phyloP scores from a whole-genome alignment of 2,888 invertebrate species.

The Cacoxenus indagator region DNA sequence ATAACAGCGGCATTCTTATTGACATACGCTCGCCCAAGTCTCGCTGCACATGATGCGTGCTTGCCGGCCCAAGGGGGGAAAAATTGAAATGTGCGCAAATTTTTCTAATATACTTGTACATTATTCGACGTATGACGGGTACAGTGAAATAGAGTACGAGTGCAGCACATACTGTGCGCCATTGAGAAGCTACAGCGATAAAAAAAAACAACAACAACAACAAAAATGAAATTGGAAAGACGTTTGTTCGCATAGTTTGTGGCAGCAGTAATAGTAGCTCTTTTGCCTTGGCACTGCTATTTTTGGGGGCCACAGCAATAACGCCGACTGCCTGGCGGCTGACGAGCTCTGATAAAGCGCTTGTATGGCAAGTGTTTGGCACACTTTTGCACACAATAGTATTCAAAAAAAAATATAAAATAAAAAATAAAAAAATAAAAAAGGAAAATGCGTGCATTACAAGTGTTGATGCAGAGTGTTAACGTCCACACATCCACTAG shows the following conservation, averaged over 20 bases:
- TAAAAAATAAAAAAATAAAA: background rate
- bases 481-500: no score
- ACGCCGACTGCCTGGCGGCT: background rate
- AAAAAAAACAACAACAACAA: background rate
- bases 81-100: conserved; percentile 3
- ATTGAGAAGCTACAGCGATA: conserved; percentile 4
- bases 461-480: conserved; percentile 11
- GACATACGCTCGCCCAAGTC: no score
- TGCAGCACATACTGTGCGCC: conserved; percentile 1
- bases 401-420: background rate
- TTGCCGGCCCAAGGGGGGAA: no score
- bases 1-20: background rate
- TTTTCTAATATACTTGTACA: conserved; percentile 18
- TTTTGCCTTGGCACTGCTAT: background rate
- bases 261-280: background rate
- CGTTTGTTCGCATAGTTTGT: background rate
- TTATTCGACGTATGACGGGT: no score
- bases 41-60: no score
- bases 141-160: background rate
- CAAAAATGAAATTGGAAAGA: background rate
- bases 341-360: conserved; percentile 10
- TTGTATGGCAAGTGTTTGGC: background rate
- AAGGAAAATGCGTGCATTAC: no score
- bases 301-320: background rate
- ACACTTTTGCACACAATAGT: background rate